phyloP scores from a whole-genome alignment of 64 coral and sea anemone genomes.

The Acropora tenuis region DNA sequence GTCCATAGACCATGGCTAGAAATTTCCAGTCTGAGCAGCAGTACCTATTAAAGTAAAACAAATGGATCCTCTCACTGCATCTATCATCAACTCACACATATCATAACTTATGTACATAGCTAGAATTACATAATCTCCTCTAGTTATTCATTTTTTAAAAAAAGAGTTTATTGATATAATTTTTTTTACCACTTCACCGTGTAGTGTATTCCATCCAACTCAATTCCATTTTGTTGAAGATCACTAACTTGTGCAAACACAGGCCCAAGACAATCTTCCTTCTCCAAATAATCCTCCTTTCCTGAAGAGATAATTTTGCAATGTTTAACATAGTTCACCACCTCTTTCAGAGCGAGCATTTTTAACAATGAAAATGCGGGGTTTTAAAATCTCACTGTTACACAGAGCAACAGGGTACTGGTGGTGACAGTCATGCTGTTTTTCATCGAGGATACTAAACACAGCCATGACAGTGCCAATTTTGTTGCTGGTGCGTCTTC shows the following conservation, averaged over 20 bases:
- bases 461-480: constrained; percentile 59
- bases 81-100: not conserved
- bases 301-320: constrained; percentile 4
- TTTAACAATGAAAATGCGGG: not conserved
- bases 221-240: not conserved
- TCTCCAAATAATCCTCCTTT: constrained; percentile 29
- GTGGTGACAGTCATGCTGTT: constrained; percentile 11
- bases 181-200: constrained; percentile 11
- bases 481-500: not conserved
- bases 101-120: not conserved
- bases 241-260: not conserved
- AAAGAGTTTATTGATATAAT: not conserved
- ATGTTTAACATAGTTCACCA: not conserved
- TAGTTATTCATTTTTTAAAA: constrained; percentile 12
- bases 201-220: not conserved
- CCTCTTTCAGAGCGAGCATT: not conserved
- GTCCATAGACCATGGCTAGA: no score
- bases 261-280: not conserved
- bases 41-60: no score
- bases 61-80: not conserved
- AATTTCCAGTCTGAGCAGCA: no score
- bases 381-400: constrained; percentile 1
- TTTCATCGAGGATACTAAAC: constrained; percentile 20
- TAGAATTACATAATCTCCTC: not conserved
- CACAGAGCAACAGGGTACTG: constrained; percentile 44